Conservation (phyloP, 2,888 invertebrate genomes). For the Metallyticus violacea region DNA sequence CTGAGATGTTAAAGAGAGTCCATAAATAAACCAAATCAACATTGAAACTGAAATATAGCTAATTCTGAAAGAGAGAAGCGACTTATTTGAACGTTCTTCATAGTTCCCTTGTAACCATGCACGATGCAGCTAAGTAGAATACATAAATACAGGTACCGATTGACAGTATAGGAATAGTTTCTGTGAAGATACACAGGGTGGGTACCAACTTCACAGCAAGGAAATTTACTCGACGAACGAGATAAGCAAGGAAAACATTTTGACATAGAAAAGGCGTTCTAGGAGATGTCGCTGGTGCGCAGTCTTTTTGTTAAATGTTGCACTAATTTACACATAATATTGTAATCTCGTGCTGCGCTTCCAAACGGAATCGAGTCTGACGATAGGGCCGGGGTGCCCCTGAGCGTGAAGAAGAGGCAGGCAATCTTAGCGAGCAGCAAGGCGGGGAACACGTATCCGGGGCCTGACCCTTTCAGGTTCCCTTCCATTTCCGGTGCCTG, state of each 20-base stretch:
- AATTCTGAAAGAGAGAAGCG: too few relatives aligned
- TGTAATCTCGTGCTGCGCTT: neutral
- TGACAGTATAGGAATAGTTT: too few relatives aligned
- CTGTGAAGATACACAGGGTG: neutral
- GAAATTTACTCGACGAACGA: neutral
- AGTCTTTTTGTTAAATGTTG: too few relatives aligned
- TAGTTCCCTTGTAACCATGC: too few relatives aligned
- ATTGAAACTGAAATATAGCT: too few relatives aligned
- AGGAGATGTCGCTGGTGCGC: neutral
- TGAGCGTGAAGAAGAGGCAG: neutral
- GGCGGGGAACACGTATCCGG: neutral
- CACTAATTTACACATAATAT: too few relatives aligned
- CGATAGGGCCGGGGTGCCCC: neutral
- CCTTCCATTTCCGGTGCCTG: conserved; percentile 20
- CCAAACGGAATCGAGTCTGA: neutral
- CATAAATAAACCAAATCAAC: too few relatives aligned
- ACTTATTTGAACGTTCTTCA: too few relatives aligned
- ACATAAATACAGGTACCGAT: too few relatives aligned
- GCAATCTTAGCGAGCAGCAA: neutral
- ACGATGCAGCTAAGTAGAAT: too few relatives aligned
- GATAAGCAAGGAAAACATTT: neutral
- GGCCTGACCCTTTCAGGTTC: neutral
- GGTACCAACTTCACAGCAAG: neutral
- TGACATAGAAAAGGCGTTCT: neutral
- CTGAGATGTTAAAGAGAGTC: too few relatives aligned